Base-by-base conservation (phyloP, 2,113 vertebrate genomes). In the Opisthocomus hoazin region DNA sequence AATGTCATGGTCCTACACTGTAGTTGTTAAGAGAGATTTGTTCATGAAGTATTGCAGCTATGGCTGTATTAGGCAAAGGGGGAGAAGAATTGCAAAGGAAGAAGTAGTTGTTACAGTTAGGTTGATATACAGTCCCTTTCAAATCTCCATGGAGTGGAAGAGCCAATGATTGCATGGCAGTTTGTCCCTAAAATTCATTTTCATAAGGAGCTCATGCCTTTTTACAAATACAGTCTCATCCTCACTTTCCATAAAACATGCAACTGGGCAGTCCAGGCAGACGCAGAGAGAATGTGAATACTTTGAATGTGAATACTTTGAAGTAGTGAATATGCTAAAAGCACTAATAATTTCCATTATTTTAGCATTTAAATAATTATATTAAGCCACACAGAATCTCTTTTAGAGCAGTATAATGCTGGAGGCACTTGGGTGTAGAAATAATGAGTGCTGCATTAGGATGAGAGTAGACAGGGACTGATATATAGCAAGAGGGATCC, bases 181-280 rank as follows among this genome's bases (percentile, higher is more conserved):
- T 96, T 93, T 94, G 91, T 96, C 91, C 96, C 96, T 94, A 80
- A 93, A 93, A 87, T 92, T 88, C 97, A 97, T 97, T 96, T 97
- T 75, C 97, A 97, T 97, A 70, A 97, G 93, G 91, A 96, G 68
- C 50, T 97, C 97, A 97, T 97, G 53, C 95, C 74, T 97, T 97
- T 95, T 96, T 94, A 89, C 90, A 94, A 94, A 92, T 86, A 97
- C 95, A 51, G 34, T 89, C 77, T 97, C 97, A 97, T 97, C 83
- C 64, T 97, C 97, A 96, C 96, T 96, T 97, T 97, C 96, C 97
- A 97, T 96, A 93, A 96, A 97, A 97, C 97, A 97, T 97, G 94
- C 96, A 97, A 96, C 95, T 92, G 96, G 96, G 97, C 96, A 95
- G 96, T 97, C 89, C 80, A 93, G 65, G 80, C 87, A 91, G 87